These are phyloP conservation scores for Apeira syringaria DNA, from an alignment of 2,888 invertebrate species.

Conservation along the genomic window DNA sequence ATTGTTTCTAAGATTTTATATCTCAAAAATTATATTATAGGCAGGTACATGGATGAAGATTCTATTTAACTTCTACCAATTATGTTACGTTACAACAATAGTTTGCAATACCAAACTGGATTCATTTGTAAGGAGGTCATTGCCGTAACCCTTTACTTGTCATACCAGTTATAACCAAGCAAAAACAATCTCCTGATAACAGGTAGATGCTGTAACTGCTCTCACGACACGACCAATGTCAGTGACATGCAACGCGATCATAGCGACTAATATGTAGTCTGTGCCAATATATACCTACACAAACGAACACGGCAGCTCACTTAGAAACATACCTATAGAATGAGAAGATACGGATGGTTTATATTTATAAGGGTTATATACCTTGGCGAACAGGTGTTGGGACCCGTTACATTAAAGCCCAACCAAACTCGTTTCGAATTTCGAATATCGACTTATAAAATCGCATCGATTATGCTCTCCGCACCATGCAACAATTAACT, in stretches of 20 bases:
- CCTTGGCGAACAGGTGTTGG: slow-evolving; percentile 50
- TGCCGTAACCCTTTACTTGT: background rate
- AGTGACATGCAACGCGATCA: slow-evolving; percentile 34
- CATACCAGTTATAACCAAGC: slow-evolving; percentile 7
- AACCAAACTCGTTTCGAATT: slow-evolving; percentile 42
- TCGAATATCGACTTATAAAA: slow-evolving; percentile 41
- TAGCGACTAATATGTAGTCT: background rate
- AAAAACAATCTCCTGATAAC: slow-evolving; percentile 23
- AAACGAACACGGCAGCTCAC: slow-evolving; percentile 7
- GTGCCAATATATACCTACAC: background rate
- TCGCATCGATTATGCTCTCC: slow-evolving; percentile 37
- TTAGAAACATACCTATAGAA: background rate
- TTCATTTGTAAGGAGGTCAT: slow-evolving; percentile 7
- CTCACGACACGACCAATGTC: slow-evolving; percentile 38
- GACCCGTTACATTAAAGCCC: slow-evolving; percentile 48
- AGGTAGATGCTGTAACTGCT: slow-evolving; percentile 39
- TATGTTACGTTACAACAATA: no score
- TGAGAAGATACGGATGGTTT: background rate
- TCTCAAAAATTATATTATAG: no score
- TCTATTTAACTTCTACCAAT: no score
- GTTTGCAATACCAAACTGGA: no score
- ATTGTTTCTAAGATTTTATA: no score
- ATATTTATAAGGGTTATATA: slow-evolving; percentile 36
- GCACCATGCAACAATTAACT: slow-evolving; percentile 12
- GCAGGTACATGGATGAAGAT: no score